These are phyloP conservation scores for Elephas maximus DNA, from an alignment of 2,113 vertebrate species.

Conservation along the genomic window DNA sequence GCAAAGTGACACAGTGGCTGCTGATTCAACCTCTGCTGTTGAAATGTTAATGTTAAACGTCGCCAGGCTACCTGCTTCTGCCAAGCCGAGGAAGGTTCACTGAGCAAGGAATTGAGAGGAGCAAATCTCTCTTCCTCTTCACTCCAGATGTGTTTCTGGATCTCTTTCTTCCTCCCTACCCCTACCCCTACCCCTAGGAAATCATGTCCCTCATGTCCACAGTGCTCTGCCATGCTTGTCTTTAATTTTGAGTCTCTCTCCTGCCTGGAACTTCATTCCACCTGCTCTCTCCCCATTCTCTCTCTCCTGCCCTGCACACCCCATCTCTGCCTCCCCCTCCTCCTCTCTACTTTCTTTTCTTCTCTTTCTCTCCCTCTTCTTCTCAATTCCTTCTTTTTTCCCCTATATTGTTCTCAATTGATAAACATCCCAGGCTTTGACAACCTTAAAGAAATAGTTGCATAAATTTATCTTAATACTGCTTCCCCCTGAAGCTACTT, in stretches of 20 bases:
- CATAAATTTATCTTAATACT: neutral
- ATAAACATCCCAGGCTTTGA: neutral
- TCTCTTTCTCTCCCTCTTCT: neutral
- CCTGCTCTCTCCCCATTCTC: accelerated
- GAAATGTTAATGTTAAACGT: neutral
- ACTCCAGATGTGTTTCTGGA: neutral
- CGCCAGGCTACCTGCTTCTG: accelerated
- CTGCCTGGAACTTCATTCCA: accelerated
- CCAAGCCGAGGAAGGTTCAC: neutral
- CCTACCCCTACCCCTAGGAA: neutral
- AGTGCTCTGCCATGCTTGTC: neutral
- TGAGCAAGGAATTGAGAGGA: neutral
- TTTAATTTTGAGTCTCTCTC: neutral
- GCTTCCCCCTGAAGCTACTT: neutral
- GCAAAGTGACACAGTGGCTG: neutral
- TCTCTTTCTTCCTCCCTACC: neutral
- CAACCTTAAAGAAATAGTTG: neutral
- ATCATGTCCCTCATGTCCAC: neutral
- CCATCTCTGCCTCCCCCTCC: too few relatives aligned
- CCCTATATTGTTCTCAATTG: neutral
- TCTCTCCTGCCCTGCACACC: too few relatives aligned
- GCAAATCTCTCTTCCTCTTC: neutral
- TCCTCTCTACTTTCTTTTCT: accelerated
- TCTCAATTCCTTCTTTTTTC: too few relatives aligned
- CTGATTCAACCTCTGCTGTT: neutral